Percentiles rank a stretch among this genome's conserved stretches.
These are phyloP conservation scores for Eristalis pertinax DNA, from an alignment of 2,888 invertebrate genomes.

Conservation along the genomic window DNA sequence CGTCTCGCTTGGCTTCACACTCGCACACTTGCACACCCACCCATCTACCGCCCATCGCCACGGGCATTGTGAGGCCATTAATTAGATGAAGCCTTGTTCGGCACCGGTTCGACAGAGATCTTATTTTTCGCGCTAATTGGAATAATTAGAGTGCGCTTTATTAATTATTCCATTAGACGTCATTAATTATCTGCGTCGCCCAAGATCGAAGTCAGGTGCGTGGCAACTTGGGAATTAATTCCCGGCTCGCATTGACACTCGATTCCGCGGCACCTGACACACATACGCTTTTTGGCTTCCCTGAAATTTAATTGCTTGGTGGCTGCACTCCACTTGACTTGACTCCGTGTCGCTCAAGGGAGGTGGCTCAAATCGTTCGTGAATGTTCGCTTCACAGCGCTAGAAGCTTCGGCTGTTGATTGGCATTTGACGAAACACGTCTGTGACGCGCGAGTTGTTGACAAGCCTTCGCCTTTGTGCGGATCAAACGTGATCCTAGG, in stretches of 20 bases:
- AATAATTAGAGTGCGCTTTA: constrained; percentile 13
- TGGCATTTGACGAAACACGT: not conserved
- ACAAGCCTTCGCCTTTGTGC: not conserved
- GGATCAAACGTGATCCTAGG: no score
- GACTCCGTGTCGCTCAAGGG: not conserved
- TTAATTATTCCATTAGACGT: constrained; percentile 26
- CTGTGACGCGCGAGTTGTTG: not conserved
- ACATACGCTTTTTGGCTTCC: not conserved
- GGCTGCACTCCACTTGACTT: not conserved
- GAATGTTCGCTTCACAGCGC: not conserved
- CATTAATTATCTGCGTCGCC: constrained; percentile 9
- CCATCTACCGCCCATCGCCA: not conserved
- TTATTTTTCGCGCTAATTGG: constrained; percentile 10
- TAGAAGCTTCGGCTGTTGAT: not conserved
- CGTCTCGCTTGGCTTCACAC: not conserved
- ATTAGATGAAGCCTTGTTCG: constrained; percentile 19
- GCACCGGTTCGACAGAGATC: not conserved
- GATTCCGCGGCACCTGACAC: not conserved
- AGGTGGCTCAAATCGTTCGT: no score
- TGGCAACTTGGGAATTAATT: not conserved
- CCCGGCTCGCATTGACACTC: no score
- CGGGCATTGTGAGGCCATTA: constrained; percentile 7
- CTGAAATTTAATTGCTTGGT: not conserved
- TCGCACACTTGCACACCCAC: not conserved
- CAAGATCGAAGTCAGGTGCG: not conserved